Base-by-base conservation (phyloP, 2,113 vertebrate genomes). In the Myocastor coypus region DNA sequence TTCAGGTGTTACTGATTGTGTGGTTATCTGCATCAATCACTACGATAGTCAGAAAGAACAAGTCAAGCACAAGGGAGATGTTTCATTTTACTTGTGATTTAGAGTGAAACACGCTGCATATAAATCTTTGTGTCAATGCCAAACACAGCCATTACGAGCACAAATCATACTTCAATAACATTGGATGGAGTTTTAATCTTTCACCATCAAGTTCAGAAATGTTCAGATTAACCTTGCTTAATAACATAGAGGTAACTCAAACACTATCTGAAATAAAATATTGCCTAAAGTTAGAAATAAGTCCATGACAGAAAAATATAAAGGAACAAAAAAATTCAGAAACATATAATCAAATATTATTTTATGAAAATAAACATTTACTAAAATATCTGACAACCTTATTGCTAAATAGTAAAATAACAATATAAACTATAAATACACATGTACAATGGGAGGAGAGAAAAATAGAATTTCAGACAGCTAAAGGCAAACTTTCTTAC, bases 141-240 rank as follows among this genome's bases (percentile, higher is more conserved):
- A 97, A 96, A 97, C 87, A 22, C 12, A 89, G 7, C 83, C 97
- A 57, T 94, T 97, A 94, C 26, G 95, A 97, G 82, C 91, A 89
- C 94, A 92, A 95, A 89, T 97, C 94, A 94, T 83, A 96, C 94
- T 98, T 98, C 97, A 97, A 96, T 97, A 97, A 97, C 22, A 13
- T 28, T 93, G 95, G 97, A 95, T 95, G 34, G 34, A 95, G 32
- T 94, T 98, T 97, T 97, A 94, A 97, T 75, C 91, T 57, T 93
- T 91, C 83, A 89, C 82, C 93, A 81, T 97, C 50, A 97, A 94
- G 90, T 95, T 64, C 57, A 61, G 87, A 94, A 96, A 98, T 95
- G 95, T 97, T 96, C 92, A 87, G 42, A 94, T 97, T 97, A 97
- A 93, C 63, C 91, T 98, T 97, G 87, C 69, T 97, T 97, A 98